Evolutionary conservation across 2,797 vertebrate genomes (phyloP), one percentile per base, ranked within the genome.

Genomic region (Propithecus deckenii): DNA sequence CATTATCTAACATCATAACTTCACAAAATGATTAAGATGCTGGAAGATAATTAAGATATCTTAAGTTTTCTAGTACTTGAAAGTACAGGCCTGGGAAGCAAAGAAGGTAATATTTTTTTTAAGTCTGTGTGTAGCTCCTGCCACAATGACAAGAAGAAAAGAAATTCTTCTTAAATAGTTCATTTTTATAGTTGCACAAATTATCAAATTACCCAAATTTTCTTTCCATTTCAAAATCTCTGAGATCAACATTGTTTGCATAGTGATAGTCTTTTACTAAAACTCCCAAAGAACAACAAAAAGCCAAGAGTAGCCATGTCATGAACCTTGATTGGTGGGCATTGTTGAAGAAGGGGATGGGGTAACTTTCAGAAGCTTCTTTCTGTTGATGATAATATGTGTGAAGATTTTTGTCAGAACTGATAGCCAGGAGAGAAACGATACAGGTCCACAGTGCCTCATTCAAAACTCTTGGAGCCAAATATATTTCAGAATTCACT

Each of bases 21-120:
- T 96, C 94, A 95, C 57, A 32, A 76, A 97, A 98, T 97, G 79
- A 98, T 98, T 98, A 98, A 98, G 96, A 96, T 98, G 95, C 97
- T 98, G 95, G 95, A 98, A 97, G 98, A 98, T 96, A 97, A 97
- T 97, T 97, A 96, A 96, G 86, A 52, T 97, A 72, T 80, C 89
- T 97, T 96, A 96, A 92, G 94, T 50, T 97, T 97, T 98, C 80
- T 13, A 78, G 41, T 75, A 94, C 85, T 97, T 97, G 85, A 95
- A 97, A 96, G n/a, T 96, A 13, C 43, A 96, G 41, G 46, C 57
- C 32, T 94, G 65, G 43, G 94, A 89, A 57, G 8, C 9, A 65
- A 78, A 84, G 30, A 80, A 97, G 89, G 87, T 95, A 89, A 93
- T 65, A 61, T 61, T 94, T 96, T 97, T 95, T 96, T 1, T 13